Conservation (phyloP, 2,113 vertebrate species). For the Lipophrys pholis region DNA sequence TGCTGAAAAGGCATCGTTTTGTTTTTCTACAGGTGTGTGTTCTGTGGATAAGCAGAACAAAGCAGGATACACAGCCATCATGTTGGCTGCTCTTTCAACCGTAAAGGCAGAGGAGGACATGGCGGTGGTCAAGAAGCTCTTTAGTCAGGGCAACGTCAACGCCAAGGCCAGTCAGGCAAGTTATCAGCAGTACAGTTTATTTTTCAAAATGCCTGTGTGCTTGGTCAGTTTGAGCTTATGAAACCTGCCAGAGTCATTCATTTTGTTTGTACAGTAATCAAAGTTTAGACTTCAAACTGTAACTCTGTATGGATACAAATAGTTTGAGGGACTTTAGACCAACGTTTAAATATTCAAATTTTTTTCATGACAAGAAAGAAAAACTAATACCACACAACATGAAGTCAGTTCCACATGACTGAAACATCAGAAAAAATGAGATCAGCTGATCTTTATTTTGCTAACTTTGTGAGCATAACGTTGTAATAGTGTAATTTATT, state of each 20-base stretch:
- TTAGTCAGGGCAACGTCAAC: conserved; percentile 90
- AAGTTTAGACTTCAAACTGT: background rate
- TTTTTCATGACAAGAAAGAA: too few relatives aligned
- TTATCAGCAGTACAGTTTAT: background rate
- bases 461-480: too few relatives aligned
- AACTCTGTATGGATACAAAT: background rate
- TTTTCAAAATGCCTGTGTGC: background rate
- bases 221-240: background rate
- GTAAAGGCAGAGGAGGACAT: conserved; percentile 89
- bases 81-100: conserved; percentile 91
- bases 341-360: too few relatives aligned
- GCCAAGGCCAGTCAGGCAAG: conserved; percentile 94
- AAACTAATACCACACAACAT: background rate
- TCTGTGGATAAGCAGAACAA: conserved; percentile 93
- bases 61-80: conserved; percentile 95
- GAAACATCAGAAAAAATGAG: too few relatives aligned
- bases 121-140: conserved; percentile 89
- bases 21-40: conserved; percentile 84
- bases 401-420: too few relatives aligned
- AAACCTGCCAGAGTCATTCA: too few relatives aligned
- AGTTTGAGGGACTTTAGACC: background rate
- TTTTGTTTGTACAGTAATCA: background rate
- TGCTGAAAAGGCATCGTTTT: too few relatives aligned
- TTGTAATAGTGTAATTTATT: background rate
- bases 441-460: too few relatives aligned